Evolutionary conservation across 1,140 invertebrate species (phyloP).

Genomic region (Wasmannia auropunctata): DNA sequence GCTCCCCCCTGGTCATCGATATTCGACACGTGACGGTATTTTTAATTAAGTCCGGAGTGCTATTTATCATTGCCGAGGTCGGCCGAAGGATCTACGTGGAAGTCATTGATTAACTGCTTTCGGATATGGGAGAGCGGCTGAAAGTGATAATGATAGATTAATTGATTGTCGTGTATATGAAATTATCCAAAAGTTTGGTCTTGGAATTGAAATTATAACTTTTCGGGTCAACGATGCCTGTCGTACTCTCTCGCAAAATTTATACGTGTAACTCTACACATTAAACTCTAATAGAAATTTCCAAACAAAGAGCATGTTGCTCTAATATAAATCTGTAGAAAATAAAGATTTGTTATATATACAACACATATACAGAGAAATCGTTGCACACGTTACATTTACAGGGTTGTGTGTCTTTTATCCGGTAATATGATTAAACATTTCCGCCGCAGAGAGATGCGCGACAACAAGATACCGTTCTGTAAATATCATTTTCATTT

Average conservation of each 20-base stretch:
- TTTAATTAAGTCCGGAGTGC: slow-evolving; percentile 73
- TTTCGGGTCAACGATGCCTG: neutral
- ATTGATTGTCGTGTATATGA: neutral
- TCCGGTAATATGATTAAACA: neutral
- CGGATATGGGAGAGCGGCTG: slow-evolving; percentile 36
- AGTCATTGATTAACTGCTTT: slow-evolving; percentile 71
- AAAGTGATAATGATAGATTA: slow-evolving; percentile 57
- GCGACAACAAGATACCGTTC: neutral
- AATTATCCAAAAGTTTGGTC: neutral
- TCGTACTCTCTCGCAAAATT: neutral
- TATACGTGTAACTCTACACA: neutral
- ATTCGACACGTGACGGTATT: slow-evolving; percentile 77
- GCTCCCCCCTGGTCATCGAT: slow-evolving; percentile 71
- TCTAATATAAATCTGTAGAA: neutral
- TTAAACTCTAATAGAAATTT: neutral
- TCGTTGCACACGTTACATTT: neutral
- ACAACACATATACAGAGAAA: neutral
- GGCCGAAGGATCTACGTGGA: slow-evolving; percentile 32
- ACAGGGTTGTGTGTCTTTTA: neutral
- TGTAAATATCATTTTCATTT: neutral
- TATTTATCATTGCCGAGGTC: slow-evolving; percentile 67
- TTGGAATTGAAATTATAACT: slow-evolving; percentile 2
- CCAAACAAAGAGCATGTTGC: neutral
- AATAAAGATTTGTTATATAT: neutral
- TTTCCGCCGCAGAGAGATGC: neutral